Evolutionary conservation across 2,797 vertebrate genomes (phyloP).

Genomic region (Brachyrhaphis roseni): DNA sequence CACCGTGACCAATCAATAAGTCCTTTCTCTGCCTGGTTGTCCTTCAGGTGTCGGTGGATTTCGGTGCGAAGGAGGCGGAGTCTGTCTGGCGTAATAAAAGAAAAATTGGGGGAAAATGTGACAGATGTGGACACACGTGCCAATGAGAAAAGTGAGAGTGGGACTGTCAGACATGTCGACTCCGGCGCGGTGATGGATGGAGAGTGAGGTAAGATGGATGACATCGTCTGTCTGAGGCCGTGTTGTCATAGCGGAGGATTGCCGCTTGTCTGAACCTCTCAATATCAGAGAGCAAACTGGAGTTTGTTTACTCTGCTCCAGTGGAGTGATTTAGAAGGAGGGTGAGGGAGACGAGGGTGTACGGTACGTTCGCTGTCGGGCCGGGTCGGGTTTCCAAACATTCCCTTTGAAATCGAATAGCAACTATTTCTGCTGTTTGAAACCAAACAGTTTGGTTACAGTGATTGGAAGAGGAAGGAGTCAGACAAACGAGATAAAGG

Average conservation of each 20-base stretch:
- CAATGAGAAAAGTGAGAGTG: constrained; percentile 79
- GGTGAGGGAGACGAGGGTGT: constrained; percentile 65
- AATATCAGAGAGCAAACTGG: constrained; percentile 83
- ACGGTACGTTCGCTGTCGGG: constrained; percentile 67
- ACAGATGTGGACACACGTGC: constrained; percentile 72
- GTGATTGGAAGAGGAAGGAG: constrained; percentile 37
- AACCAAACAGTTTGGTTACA: constrained; percentile 52
- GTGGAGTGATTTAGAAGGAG: constrained; percentile 80
- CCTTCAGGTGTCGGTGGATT: constrained; percentile 72
- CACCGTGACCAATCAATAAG: constrained; percentile 69
- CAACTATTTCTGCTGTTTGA: constrained; percentile 57
- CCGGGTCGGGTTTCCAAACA: constrained; percentile 81
- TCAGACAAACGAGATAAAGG: constrained; percentile 31
- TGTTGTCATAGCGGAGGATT: constrained; percentile 78
- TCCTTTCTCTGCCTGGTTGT: constrained; percentile 60
- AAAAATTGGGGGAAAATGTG: constrained; percentile 71
- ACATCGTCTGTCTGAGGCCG: constrained; percentile 80
- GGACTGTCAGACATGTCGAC: constrained; percentile 84
- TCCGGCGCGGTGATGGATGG: constrained; percentile 85
- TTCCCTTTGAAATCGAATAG: constrained; percentile 79
- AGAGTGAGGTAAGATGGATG: constrained; percentile 83
- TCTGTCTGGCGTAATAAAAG: constrained; percentile 59
- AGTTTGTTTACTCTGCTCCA: constrained; percentile 83
- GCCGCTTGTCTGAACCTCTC: constrained; percentile 78
- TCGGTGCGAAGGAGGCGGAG: constrained; percentile 41